Evolutionary conservation across 2,888 invertebrate species (phyloP).

Genomic region (Lasiommata megera): DNA sequence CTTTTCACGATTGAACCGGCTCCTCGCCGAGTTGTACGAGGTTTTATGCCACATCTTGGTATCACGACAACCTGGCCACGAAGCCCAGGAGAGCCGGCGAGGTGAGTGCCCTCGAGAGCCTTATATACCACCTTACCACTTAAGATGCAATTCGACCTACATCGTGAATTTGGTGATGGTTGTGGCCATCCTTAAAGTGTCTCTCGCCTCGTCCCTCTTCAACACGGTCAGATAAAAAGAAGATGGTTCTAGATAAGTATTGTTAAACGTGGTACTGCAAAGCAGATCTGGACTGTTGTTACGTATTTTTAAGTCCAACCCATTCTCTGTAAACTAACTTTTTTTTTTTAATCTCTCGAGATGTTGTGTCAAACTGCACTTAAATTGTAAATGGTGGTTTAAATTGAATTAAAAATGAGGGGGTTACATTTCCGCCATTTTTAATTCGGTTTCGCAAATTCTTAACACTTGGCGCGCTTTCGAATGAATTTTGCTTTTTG

Average conservation of each 20-base stretch:
- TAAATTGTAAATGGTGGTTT: constrained; percentile 77
- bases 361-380: constrained; percentile 81
- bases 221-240: constrained; percentile 78
- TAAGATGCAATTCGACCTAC: constrained; percentile 82
- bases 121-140: constrained; percentile 78
- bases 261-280: constrained; percentile 77
- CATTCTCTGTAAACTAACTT: constrained; percentile 43
- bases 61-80: constrained; percentile 74
- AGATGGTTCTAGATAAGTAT: constrained; percentile 68
- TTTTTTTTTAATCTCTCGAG: constrained; percentile 51
- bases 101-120: constrained; percentile 78
- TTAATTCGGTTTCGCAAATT: constrained; percentile 50
- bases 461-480: constrained; percentile 52
- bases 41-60: constrained; percentile 80
- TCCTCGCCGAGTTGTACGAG: constrained; percentile 79
- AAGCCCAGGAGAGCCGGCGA: constrained; percentile 72
- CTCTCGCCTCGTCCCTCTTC: constrained; percentile 76
- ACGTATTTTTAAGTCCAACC: constrained; percentile 77
- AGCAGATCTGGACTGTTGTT: constrained; percentile 78
- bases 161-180: constrained; percentile 79
- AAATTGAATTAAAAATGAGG: constrained; percentile 45
- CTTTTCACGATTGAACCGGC: constrained; percentile 80
- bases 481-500: constrained; percentile 60
- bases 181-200: constrained; percentile 76
- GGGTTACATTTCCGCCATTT: constrained; percentile 36